These are phyloP conservation scores for Lepidonotus clava DNA, from an alignment of 2,888 invertebrate species.

Conservation along the genomic window DNA sequence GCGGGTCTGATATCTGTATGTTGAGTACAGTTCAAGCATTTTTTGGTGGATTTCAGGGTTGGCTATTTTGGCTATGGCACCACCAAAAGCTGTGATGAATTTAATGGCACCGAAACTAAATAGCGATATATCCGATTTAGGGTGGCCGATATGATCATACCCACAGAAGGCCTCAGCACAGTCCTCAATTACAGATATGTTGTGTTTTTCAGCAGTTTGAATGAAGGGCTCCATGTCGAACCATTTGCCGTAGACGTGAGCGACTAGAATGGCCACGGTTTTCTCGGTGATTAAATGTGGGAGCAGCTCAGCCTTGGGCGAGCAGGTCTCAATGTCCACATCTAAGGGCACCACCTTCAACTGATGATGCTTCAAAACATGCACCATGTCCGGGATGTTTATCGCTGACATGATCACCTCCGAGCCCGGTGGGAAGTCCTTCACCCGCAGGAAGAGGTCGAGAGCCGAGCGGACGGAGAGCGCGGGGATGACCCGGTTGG, in stretches of 20 bases:
- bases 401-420: conserved; percentile 81
- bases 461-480: conserved; percentile 66
- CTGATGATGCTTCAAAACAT: conserved; percentile 74
- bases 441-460: conserved; percentile 63
- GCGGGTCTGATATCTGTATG: conserved; percentile 71
- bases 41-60: conserved; percentile 68
- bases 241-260: conserved; percentile 79
- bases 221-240: conserved; percentile 76
- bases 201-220: conserved; percentile 69
- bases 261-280: conserved; percentile 78
- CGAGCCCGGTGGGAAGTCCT: conserved; percentile 77
- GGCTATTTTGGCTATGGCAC: conserved; percentile 77
- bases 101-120: conserved; percentile 81
- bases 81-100: conserved; percentile 79
- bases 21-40: conserved; percentile 71
- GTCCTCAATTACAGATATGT: conserved; percentile 78
- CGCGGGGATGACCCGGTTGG: conserved; percentile 62
- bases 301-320: conserved; percentile 75
- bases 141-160: conserved; percentile 73
- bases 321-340: conserved; percentile 76
- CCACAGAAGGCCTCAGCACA: conserved; percentile 80
- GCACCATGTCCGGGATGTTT: conserved; percentile 79
- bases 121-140: conserved; percentile 75
- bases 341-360: conserved; percentile 77
- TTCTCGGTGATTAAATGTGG: conserved; percentile 73